Percentiles rank a stretch among this genome's conserved stretches.
Conservation (phyloP, 2,888 invertebrate species). For the Andrena bucephala region DNA sequence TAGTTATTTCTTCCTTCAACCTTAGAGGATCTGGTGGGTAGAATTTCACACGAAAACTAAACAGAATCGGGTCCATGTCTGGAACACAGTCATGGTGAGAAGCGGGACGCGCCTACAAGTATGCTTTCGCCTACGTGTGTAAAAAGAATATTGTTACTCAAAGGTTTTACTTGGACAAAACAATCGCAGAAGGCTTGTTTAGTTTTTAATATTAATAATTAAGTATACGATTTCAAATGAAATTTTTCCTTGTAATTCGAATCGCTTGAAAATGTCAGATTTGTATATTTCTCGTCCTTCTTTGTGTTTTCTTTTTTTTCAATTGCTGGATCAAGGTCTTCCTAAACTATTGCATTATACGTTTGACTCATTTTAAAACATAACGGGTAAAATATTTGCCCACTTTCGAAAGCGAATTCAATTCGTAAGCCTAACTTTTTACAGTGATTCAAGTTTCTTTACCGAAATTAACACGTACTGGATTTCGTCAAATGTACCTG, state of each 20-base stretch:
- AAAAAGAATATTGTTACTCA: not conserved
- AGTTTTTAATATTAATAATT: not conserved
- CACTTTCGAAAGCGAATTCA: not conserved
- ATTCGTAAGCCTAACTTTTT: not conserved
- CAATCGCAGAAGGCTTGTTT: not conserved
- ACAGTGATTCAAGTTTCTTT: not conserved
- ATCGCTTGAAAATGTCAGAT: not conserved
- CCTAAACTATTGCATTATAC: not conserved
- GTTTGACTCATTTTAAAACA: not conserved
- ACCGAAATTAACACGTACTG: conserved; percentile 9
- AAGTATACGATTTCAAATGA: not conserved
- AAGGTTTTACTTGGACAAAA: too few species aligned
- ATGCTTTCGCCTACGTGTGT: conserved; percentile 10
- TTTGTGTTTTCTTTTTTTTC: not conserved
- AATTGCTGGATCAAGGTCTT: not conserved
- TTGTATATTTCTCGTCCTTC: not conserved
- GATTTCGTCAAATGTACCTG: conserved; percentile 45
- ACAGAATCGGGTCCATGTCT: conserved; percentile 96
- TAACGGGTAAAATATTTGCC: not conserved
- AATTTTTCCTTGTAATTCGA: not conserved
- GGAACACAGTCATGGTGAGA: conserved; percentile 77
- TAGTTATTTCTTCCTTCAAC: conserved; percentile 96
- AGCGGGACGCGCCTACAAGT: conserved; percentile 11
- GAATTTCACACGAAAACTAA: conserved; percentile 98
- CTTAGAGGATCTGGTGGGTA: conserved; percentile 98